Base-by-base conservation (phyloP, 2,888 invertebrate species). In the Tubulanus polymorphus region DNA sequence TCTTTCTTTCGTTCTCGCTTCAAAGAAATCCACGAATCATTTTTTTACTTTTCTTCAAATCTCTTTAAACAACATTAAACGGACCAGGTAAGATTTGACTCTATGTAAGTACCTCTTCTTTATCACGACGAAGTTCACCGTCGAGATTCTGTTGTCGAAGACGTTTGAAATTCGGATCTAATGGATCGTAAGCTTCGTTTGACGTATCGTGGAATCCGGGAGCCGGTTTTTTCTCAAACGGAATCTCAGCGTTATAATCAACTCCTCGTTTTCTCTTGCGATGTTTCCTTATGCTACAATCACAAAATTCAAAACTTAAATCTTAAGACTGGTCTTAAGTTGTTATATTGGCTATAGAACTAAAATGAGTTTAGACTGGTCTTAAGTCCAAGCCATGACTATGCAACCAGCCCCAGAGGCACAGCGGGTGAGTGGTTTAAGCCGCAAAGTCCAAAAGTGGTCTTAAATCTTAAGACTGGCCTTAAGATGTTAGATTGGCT, bases 171-270 rank as follows among this genome's bases (percentile, higher is more conserved):
- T 96, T 91, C 0, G 91, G 90, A 5, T 91, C 90, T 79, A 89
- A 85, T 0, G 92, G 91, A 74, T 94, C 93, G 29, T 92, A 87
- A 1, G 84, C 83, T 78, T 99, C 97, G 58, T 74, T 69, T 0
- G 91, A 86, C 0, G 97, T 96, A 76, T 99, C 95, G 75, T 94
- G 93, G 80, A 99, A 97, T 1, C 99, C 79, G 12, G 87, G 72
- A 0, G 93, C 89, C 0, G 96, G 94, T 37, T 86, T 85, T 81
- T 97, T 96, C 75, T 97, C 96, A 79, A 99, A 99, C 0, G 99
- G 95, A 67, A 99, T 89, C 81, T 99, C 99, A 0, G 89, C 86
- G 78, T 96, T 96, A 81, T 97, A 99, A 78, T 99, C 93, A 3
- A 99, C 91, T 0, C 93, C 93, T 12, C 93, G 88, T 75, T 93